Evolutionary conservation across 2,113 vertebrate species (phyloP).

Genomic region (Rhipidura dahli): DNA sequence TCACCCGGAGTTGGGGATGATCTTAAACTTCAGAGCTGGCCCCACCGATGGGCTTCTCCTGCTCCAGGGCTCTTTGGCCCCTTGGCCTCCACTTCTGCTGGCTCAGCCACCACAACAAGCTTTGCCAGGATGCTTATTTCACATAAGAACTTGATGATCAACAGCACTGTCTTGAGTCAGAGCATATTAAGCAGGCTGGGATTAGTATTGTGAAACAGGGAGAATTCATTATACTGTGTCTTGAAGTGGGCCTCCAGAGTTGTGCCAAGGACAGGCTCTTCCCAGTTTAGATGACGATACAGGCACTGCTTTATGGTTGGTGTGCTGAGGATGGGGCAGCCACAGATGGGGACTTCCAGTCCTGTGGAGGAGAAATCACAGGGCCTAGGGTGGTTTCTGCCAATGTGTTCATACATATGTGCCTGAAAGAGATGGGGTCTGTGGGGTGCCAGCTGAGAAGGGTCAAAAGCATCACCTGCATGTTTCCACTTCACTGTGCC

Average conservation of each 20-base stretch:
- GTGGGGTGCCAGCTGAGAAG: not conserved
- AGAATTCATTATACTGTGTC: not conserved
- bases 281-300: not conserved
- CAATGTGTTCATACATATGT: rapidly evolving
- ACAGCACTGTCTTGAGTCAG: not conserved
- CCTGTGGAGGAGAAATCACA: rapidly evolving
- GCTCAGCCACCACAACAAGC: not conserved
- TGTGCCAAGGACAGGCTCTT: not conserved
- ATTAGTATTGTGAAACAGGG: not conserved
- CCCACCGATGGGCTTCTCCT: too few species aligned
- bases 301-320: not conserved
- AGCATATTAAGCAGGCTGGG: not conserved
- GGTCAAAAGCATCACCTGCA: rapidly evolving
- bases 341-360: rapidly evolving
- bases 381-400: not conserved
- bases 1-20: too few species aligned
- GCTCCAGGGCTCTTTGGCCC: too few species aligned
- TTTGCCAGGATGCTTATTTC: not conserved
- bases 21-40: too few species aligned
- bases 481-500: rapidly evolving
- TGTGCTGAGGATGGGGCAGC: rapidly evolving
- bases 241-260: not conserved
- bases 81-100: too few species aligned
- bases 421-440: not conserved
- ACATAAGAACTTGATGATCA: not conserved